Conservation (phyloP, 2,797 vertebrate genomes). For the Onychomys leucogaster region DNA sequence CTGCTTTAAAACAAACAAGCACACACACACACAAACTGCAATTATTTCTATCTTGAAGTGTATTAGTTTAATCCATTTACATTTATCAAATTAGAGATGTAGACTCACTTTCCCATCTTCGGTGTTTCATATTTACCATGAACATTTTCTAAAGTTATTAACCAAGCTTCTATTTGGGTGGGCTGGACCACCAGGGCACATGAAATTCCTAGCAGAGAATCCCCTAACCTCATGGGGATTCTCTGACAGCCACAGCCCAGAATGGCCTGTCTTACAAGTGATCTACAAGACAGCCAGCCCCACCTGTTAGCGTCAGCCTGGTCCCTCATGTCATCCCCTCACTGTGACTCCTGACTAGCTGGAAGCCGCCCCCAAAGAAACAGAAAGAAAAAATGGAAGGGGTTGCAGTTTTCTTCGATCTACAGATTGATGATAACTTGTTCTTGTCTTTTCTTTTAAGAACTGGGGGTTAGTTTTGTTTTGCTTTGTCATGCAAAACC, state of each 20-base stretch:
- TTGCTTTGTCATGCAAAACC: neutral
- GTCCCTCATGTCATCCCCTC: neutral
- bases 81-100: constrained; percentile 18
- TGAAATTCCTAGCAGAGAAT: neutral
- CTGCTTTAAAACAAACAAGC: neutral
- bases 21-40: neutral
- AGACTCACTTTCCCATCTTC: neutral
- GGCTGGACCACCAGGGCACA: neutral
- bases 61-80: neutral
- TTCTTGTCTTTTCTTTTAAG: neutral
- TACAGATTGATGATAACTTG: neutral
- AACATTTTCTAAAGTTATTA: neutral
- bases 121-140: neutral
- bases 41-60: constrained; percentile 33
- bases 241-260: neutral
- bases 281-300: neutral
- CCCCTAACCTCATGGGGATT: neutral
- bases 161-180: neutral
- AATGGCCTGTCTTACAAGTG: neutral
- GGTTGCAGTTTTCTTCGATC: neutral
- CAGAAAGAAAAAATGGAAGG: neutral
- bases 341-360: neutral
- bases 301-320: neutral
- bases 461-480: neutral
- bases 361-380: neutral